phyloP scores from a whole-genome alignment of 2,113 vertebrate species.

The Serilophus lunatus region DNA sequence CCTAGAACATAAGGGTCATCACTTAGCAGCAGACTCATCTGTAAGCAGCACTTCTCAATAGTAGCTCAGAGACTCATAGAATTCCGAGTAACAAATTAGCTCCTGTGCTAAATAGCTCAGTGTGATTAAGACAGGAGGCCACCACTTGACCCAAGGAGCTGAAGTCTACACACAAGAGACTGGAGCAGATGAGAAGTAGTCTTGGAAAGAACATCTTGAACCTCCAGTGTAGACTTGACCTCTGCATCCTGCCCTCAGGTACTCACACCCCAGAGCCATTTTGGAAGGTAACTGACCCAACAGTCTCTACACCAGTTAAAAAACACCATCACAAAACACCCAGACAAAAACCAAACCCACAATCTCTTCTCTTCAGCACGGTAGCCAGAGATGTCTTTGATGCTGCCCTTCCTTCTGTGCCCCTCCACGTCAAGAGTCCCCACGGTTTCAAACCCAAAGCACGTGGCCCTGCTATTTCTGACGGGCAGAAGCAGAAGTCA shows the following conservation, averaged over 20 bases:
- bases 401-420: not conserved
- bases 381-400: not conserved
- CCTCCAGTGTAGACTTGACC: fast-evolving
- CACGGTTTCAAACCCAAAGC: not conserved
- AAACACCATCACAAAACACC: not conserved
- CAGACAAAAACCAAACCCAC: not conserved
- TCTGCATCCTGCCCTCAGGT: too few relatives aligned
- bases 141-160: not conserved
- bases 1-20: too few relatives aligned
- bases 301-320: not conserved
- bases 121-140: not conserved
- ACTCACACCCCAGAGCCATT: fast-evolving
- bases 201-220: not conserved
- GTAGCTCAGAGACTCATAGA: not conserved
- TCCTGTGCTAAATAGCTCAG: not conserved
- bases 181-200: not conserved
- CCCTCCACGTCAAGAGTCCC: not conserved
- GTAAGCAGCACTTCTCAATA: too few relatives aligned
- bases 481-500: not conserved
- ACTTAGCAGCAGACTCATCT: too few relatives aligned
- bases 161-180: not conserved
- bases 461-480: not conserved
- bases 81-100: not conserved
- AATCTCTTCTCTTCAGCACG: not conserved
- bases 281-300: not conserved